These are phyloP conservation scores for Hemaris fuciformis DNA, from an alignment of 2,888 invertebrate genomes.

Conservation along the genomic window DNA sequence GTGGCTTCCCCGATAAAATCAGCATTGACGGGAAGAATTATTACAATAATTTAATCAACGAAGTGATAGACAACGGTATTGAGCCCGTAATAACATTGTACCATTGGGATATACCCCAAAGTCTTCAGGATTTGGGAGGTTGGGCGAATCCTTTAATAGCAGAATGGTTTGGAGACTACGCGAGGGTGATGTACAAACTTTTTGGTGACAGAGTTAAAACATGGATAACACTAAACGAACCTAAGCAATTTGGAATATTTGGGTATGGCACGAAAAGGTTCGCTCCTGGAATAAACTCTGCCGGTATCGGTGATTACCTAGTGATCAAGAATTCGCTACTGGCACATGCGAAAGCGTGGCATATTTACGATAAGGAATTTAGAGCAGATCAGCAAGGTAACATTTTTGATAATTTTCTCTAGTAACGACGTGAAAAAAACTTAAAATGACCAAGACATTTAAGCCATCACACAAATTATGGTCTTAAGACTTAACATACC, in stretches of 20 bases:
- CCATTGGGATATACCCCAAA: slow-evolving; percentile 80
- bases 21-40: slow-evolving; percentile 83
- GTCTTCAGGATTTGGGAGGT: slow-evolving; percentile 81
- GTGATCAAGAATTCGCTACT: slow-evolving; percentile 73
- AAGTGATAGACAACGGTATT: slow-evolving; percentile 80
- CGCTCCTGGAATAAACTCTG: slow-evolving; percentile 61
- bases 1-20: slow-evolving; percentile 73
- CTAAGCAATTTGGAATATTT: slow-evolving; percentile 56
- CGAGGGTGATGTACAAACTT: slow-evolving; percentile 61
- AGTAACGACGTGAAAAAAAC: too few relatives aligned
- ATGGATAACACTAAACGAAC: slow-evolving; percentile 84
- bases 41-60: slow-evolving; percentile 84
- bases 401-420: too few relatives aligned
- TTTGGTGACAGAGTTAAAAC: slow-evolving; percentile 77
- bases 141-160: slow-evolving; percentile 70
- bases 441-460: too few relatives aligned
- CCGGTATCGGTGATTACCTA: slow-evolving; percentile 76
- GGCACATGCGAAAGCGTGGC: slow-evolving; percentile 81
- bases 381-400: slow-evolving; percentile 49
- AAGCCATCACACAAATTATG: too few relatives aligned
- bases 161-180: slow-evolving; percentile 76
- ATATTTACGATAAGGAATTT: slow-evolving; percentile 65
- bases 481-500: too few relatives aligned
- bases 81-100: slow-evolving; percentile 82
- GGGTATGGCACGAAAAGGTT: slow-evolving; percentile 68